Base-by-base conservation (phyloP, 2,888 invertebrate species). In the Pantelozetes paolii region DNA sequence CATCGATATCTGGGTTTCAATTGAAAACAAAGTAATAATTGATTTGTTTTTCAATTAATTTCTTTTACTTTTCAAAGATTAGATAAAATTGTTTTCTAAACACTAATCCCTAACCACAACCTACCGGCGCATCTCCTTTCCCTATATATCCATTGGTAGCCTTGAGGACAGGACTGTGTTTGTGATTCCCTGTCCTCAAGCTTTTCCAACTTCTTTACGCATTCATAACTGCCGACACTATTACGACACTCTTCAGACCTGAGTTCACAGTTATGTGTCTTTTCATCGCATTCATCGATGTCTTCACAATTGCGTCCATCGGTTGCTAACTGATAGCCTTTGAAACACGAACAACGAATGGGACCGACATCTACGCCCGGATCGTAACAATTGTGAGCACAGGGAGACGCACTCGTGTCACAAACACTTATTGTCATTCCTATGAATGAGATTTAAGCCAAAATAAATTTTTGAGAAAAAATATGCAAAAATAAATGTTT, bases 281-380 rank as follows among this genome's bases (percentile, higher is more conserved):
- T 84, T 75, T 86, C 86, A 0, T 82, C 77, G 78, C 90, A 90
- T 80, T 90, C 90, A 81, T 90, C 87, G 30, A 89, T 83, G 79
- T 90, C 90, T 82, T 84, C 59, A 64, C 75, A 75, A 28, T 40
- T 28, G 28, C 50, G 40, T 8, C 50, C 48, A 80, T 92, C 90
- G 0, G 83, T 78, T 78, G 85, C 86, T 57, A 92, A 84, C 77
- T 86, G 84, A 80, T 87, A 92, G 0, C 91, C 91, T 76, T 87
- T 83, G 72, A 86, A 83, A 80, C 92, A 92, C 0, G 87, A 86
- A 81, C 92, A 92, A 77, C 86, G 87, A 84, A 57, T 36, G 6
- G 45, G 50, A n/a, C 71, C 71, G 9, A 30, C 62, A 20, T 50
- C 71, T 26, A 32, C 9, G 20, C 50, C 45, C 0, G 74, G 30